Conservation (phyloP, 2,113 vertebrate species). For the Cheilinus undulatus region DNA sequence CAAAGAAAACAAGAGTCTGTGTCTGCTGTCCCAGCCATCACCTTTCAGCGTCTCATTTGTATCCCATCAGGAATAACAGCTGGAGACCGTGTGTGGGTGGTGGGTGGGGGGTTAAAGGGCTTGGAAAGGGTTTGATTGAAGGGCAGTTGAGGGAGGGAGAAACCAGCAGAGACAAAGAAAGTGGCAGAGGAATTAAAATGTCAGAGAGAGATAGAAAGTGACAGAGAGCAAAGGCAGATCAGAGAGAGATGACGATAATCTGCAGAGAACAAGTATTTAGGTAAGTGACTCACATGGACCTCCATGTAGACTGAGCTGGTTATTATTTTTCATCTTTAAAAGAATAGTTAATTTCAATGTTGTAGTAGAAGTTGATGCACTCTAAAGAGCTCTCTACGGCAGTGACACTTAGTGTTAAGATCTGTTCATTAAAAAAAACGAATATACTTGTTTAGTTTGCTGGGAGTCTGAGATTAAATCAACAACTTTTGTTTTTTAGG, state of each 20-base stretch:
- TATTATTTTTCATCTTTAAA: not conserved
- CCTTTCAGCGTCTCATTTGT: constrained; percentile 88
- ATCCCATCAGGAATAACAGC: constrained; percentile 85
- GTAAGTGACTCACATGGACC: constrained; percentile 21
- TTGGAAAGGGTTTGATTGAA: constrained; percentile 50
- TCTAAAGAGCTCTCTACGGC: no score
- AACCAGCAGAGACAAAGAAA: constrained; percentile 57
- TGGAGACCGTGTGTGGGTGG: constrained; percentile 58
- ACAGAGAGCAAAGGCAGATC: constrained; percentile 30
- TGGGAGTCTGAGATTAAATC: no score
- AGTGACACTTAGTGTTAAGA: no score
- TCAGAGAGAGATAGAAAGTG: constrained; percentile 51
- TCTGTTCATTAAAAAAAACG: no score
- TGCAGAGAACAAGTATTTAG: constrained; percentile 3
- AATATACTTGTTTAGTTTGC: no score
- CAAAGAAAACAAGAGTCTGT: constrained; percentile 82
- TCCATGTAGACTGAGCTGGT: constrained; percentile 1
- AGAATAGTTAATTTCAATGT: no score
- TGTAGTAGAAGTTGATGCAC: no score
- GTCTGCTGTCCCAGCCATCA: constrained; percentile 78
- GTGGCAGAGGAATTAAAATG: constrained; percentile 61
- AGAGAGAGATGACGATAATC: constrained; percentile 8
- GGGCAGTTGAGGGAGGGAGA: constrained; percentile 38
- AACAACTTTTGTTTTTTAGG: no score
- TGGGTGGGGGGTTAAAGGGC: constrained; percentile 44